phyloP scores from a whole-genome alignment of 2,888 invertebrate species.

The Oegoconia quadripuncta region DNA sequence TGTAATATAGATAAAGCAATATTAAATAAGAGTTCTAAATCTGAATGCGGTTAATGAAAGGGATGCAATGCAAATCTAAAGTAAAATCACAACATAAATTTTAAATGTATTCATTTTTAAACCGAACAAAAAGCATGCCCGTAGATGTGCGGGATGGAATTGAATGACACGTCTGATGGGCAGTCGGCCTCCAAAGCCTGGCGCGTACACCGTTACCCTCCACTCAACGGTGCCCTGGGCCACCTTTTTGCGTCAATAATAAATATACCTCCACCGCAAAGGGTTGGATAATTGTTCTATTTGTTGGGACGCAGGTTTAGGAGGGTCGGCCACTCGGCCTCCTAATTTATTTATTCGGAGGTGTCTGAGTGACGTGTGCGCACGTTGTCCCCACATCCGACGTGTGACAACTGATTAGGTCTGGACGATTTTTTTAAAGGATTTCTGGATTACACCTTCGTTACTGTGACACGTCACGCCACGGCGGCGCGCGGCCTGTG shows the following conservation, averaged over 20 bases:
- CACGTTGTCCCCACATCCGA: slow-evolving; percentile 20
- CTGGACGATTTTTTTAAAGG: slow-evolving; percentile 2
- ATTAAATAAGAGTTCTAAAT: too few species aligned
- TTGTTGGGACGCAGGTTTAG: slow-evolving; percentile 53
- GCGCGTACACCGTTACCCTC: slow-evolving; percentile 1
- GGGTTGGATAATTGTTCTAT: slow-evolving; percentile 70
- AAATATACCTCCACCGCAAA: slow-evolving; percentile 51
- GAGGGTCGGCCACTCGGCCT: slow-evolving; percentile 44
- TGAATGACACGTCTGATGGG: slow-evolving; percentile 11
- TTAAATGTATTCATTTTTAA: neutral
- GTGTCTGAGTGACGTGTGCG: slow-evolving; percentile 31
- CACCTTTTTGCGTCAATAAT: slow-evolving; percentile 61
- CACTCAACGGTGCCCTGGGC: slow-evolving; percentile 1
- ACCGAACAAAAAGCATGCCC: neutral
- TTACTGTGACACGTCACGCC: neutral
- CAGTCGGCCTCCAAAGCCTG: slow-evolving; percentile 3
- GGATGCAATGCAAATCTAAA: neutral
- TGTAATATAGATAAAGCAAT: too few species aligned
- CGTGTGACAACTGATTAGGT: slow-evolving; percentile 29
- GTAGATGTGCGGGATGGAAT: neutral
- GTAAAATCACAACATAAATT: neutral
- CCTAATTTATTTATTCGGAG: slow-evolving; percentile 58
- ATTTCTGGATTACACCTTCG: neutral
- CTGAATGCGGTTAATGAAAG: neutral
- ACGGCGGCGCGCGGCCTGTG: neutral